Conservation (phyloP, 2,888 invertebrate genomes). For the Archaeoteleia sp. region DNA sequence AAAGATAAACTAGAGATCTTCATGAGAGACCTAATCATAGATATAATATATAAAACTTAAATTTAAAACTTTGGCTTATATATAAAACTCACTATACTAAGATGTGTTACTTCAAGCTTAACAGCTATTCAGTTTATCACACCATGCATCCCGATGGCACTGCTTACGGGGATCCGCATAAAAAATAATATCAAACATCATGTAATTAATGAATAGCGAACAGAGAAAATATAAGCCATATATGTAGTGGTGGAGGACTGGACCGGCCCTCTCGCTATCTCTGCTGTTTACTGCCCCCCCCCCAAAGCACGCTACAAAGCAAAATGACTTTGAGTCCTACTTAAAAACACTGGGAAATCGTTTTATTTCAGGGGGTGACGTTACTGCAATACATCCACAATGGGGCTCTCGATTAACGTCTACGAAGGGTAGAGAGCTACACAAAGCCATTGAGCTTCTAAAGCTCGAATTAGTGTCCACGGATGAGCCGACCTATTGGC, state of each 20-base stretch:
- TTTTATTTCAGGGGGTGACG: too few species aligned
- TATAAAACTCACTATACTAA: neutral
- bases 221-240: neutral
- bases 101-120: neutral
- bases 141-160: neutral
- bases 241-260: neutral
- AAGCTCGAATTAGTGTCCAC: too few species aligned
- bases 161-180: neutral
- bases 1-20: neutral
- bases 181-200: neutral
- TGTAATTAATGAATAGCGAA: neutral
- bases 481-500: constrained; percentile 57
- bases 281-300: neutral
- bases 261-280: neutral
- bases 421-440: too few species aligned
- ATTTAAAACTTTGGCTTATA: too few species aligned
- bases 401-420: too few species aligned
- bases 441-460: too few species aligned
- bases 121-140: neutral
- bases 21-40: neutral
- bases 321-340: constrained; percentile 5
- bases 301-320: neutral
- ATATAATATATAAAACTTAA: too few species aligned
- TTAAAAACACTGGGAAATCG: constrained; percentile 42
- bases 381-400: too few species aligned